phyloP scores from a whole-genome alignment of 2,797 vertebrate genomes.

The Esox masquinongy region DNA sequence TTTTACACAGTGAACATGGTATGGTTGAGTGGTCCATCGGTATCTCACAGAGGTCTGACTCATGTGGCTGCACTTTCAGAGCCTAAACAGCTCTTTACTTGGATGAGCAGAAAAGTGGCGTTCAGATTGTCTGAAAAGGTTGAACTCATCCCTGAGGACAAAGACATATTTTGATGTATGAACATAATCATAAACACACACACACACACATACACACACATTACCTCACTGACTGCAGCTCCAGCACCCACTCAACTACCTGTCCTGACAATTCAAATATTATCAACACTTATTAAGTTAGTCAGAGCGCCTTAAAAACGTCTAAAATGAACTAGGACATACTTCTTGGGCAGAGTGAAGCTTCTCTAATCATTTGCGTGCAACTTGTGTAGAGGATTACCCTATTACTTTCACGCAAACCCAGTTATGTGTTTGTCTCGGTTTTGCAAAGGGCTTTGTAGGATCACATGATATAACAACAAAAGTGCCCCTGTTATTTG shows the following conservation, averaged over 20 bases:
- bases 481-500: neutral
- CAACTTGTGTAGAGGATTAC: neutral
- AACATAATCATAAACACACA: neutral
- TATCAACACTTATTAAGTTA: neutral
- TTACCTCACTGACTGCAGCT: neutral
- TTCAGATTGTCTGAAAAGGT: neutral
- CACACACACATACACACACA: neutral
- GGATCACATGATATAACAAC: neutral
- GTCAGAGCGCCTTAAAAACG: too few species aligned
- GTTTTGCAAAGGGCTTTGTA: slow-evolving; percentile 1
- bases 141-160: neutral
- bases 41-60: neutral
- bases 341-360: neutral
- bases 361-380: neutral
- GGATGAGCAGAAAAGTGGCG: neutral
- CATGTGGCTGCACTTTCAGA: neutral
- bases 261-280: neutral
- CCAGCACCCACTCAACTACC: neutral
- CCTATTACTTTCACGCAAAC: neutral
- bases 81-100: neutral
- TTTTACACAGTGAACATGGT: too few species aligned
- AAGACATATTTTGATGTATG: neutral
- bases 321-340: neutral
- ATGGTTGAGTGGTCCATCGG: neutral
- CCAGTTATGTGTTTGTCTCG: neutral